Conservation (phyloP, 2,113 vertebrate species). For the Leptobrachium ailaonicum region DNA sequence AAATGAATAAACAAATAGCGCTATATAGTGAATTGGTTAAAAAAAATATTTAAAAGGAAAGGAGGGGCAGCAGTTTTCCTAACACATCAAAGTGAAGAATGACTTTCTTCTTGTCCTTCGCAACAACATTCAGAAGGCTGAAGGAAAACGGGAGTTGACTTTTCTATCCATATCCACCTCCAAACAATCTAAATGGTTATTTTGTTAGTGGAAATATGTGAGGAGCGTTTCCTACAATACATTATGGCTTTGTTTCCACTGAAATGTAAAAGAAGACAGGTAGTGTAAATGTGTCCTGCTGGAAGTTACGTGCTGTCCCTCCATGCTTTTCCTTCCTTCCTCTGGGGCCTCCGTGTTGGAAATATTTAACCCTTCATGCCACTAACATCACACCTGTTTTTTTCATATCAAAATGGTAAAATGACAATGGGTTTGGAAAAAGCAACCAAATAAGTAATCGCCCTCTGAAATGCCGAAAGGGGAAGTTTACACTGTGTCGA, state of each 20-base stretch:
- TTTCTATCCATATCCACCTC: slow-evolving; percentile 5
- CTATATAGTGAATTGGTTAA: too few species aligned
- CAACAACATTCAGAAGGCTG: not conserved
- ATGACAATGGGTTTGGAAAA: not conserved
- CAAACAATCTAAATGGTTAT: not conserved
- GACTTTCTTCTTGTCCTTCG: too few species aligned
- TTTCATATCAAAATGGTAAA: not conserved
- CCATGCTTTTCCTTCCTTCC: slow-evolving; percentile 44
- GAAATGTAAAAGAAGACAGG: slow-evolving; percentile 32
- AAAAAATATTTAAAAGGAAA: too few species aligned
- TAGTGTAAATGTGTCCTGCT: slow-evolving; percentile 37
- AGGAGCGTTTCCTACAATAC: slow-evolving; percentile 32
- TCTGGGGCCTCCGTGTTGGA: slow-evolving; percentile 22
- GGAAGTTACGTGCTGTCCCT: slow-evolving; percentile 26
- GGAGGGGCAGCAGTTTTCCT: too few species aligned
- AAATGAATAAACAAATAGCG: too few species aligned
- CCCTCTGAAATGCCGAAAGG: not conserved
- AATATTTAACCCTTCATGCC: slow-evolving; percentile 31
- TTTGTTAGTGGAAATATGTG: slow-evolving; percentile 29
- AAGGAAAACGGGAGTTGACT: slow-evolving; percentile 8
- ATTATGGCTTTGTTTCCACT: slow-evolving; percentile 34
- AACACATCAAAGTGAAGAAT: too few species aligned
- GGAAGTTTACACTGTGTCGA: too few species aligned
- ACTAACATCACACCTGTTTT: not conserved
- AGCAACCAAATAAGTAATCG: not conserved